Evolutionary conservation across 2,113 vertebrate genomes (phyloP).

Genomic region (Artemisiospiza belli): DNA sequence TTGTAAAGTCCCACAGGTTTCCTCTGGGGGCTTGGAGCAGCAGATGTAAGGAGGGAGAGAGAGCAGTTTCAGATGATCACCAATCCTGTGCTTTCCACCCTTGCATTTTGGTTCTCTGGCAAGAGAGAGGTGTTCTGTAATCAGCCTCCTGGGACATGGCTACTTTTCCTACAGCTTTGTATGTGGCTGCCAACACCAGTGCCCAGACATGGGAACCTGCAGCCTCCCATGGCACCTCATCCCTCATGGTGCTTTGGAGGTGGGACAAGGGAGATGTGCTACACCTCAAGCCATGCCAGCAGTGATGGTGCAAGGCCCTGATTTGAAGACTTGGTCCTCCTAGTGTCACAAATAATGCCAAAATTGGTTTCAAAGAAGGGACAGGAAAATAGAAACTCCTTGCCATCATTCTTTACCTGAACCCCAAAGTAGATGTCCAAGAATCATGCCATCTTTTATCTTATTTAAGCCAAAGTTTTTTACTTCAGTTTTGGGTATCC

Average conservation of each 20-base stretch:
- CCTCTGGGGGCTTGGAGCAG: background rate
- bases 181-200: background rate
- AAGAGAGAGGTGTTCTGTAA: background rate
- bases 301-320: background rate
- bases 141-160: background rate
- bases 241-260: background rate
- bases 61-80: background rate
- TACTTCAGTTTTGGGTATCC: background rate
- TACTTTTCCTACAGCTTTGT: background rate
- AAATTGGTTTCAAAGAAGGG: background rate
- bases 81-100: background rate
- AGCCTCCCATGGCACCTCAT: background rate
- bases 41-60: background rate
- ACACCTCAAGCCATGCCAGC: background rate
- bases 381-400: background rate
- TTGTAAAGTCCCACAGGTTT: background rate
- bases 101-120: background rate
- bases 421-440: background rate
- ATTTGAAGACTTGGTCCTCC: background rate
- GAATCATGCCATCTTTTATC: background rate
- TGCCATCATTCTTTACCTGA: background rate
- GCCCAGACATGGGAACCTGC: background rate
- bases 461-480: background rate
- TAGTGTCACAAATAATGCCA: background rate
- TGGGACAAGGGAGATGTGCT: accelerated